phyloP scores from a whole-genome alignment of 53 echinoderm and acorn worm genomes.

The Luidia sarsii region DNA sequence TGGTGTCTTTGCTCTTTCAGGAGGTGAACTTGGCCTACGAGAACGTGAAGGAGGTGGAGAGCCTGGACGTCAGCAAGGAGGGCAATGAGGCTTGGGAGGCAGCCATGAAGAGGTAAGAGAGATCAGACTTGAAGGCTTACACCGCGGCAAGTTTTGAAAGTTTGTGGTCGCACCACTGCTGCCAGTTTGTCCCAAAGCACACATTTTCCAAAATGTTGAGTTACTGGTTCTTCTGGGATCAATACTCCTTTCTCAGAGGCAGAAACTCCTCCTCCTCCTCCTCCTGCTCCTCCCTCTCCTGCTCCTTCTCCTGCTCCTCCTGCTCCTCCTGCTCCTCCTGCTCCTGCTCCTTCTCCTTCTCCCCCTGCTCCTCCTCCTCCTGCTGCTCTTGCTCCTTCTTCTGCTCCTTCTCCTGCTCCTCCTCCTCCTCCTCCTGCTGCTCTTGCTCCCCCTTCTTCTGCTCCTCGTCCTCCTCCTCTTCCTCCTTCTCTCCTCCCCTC shows the following conservation, averaged over 20 bases:
- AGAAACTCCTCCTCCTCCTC: not conserved
- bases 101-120: conserved; percentile 96
- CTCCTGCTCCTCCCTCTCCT: conserved; percentile 11
- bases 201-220: no score
- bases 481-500: not conserved
- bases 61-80: conserved; percentile 95
- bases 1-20: no score
- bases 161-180: no score
- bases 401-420: not conserved
- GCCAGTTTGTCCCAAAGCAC: no score
- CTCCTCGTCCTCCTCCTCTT: not conserved
- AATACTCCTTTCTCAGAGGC: no score
- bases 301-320: conserved; percentile 10
- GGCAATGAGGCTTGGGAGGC: conserved; percentile 97
- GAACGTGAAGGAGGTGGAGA: conserved; percentile 98
- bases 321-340: conserved; percentile 22
- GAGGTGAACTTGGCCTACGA: conserved; percentile 98
- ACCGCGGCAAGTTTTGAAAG: no score
- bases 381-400: conserved; percentile 14
- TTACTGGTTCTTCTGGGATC: no score
- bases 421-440: not conserved
- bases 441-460: no score
- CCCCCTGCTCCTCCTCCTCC: conserved; percentile 16
- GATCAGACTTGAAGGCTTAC: no score
- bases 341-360: conserved; percentile 19